Conservation (phyloP, 1,140 invertebrate species). For the Holotrichia oblita region DNA sequence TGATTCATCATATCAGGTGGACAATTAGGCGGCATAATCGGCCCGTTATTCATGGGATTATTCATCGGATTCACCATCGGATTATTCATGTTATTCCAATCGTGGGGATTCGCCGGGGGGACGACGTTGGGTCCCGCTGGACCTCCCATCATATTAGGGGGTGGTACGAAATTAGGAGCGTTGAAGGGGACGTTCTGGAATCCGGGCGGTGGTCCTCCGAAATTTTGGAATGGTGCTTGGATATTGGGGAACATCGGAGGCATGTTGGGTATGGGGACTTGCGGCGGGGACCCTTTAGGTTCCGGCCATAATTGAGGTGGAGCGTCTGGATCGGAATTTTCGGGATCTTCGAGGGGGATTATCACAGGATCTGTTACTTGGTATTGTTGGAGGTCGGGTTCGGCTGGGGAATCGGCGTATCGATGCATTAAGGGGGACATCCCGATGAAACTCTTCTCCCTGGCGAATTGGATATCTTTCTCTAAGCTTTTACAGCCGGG, state of each 20-base stretch:
- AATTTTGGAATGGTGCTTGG: slow-evolving; percentile 61
- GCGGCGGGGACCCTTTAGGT: slow-evolving; percentile 71
- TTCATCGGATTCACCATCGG: slow-evolving; percentile 42
- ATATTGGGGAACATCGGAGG: slow-evolving; percentile 64
- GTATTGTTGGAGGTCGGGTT: slow-evolving; percentile 85
- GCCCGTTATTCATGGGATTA: slow-evolving; percentile 50
- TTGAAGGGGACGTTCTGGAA: slow-evolving; percentile 53
- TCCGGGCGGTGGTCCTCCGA: slow-evolving; percentile 59
- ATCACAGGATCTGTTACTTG: slow-evolving; percentile 78
- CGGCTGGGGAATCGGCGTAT: slow-evolving; percentile 86
- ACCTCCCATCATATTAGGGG: slow-evolving; percentile 54
- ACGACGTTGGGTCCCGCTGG: slow-evolving; percentile 58
- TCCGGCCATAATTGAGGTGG: slow-evolving; percentile 81
- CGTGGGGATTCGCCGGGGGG: slow-evolving; percentile 56
- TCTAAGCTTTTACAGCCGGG: slow-evolving; percentile 85
- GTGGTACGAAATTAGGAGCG: slow-evolving; percentile 42
- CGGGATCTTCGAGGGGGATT: slow-evolving; percentile 90
- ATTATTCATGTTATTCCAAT: slow-evolving; percentile 12
- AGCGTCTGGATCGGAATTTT: slow-evolving; percentile 80
- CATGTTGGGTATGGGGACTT: slow-evolving; percentile 53
- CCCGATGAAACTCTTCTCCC: slow-evolving; percentile 84
- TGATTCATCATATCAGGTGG: slow-evolving; percentile 57
- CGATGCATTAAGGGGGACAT: slow-evolving; percentile 87
- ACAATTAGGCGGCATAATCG: slow-evolving; percentile 54
- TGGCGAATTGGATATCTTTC: slow-evolving; percentile 83